Conservation (phyloP, 2,113 vertebrate genomes). For the Thermophis baileyi region DNA sequence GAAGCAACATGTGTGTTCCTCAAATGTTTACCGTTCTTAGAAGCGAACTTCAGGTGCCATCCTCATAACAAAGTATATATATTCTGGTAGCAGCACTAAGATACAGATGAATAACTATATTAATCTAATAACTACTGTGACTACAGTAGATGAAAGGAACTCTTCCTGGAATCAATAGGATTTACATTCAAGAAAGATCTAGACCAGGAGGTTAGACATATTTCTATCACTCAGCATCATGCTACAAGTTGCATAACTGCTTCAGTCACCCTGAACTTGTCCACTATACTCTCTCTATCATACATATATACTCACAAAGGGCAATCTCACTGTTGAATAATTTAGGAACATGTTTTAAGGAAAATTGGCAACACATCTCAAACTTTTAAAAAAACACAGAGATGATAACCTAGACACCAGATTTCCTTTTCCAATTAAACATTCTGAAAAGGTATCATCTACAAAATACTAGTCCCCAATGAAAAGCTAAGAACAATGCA, state of each 20-base stretch:
- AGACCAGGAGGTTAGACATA: slow-evolving; percentile 29
- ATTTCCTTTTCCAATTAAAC: not conserved
- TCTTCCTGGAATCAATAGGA: not conserved
- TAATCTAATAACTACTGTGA: not conserved
- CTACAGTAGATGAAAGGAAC: not conserved
- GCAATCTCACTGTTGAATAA: not conserved
- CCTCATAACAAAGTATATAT: not conserved
- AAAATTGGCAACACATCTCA: not conserved
- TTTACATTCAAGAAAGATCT: not conserved
- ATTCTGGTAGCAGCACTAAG: slow-evolving; percentile 4
- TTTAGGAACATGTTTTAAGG: not conserved
- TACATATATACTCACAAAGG: not conserved
- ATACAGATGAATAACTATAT: not conserved
- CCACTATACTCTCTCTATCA: not conserved
- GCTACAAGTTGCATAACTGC: slow-evolving; percentile 19
- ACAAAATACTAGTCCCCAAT: slow-evolving; percentile 15
- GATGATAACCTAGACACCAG: not conserved
- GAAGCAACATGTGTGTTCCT: not conserved
- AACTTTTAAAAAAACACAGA: not conserved
- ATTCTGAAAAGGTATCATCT: not conserved
- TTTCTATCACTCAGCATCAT: slow-evolving; percentile 22
- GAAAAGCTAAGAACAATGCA: not conserved
- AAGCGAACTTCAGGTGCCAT: not conserved
- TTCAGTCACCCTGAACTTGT: slow-evolving; percentile 19
- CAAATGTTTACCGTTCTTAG: not conserved